Evolutionary conservation across 2,113 vertebrate genomes (phyloP), one percentile per base, ranked within the genome.

Genomic region (Buteo buteo): DNA sequence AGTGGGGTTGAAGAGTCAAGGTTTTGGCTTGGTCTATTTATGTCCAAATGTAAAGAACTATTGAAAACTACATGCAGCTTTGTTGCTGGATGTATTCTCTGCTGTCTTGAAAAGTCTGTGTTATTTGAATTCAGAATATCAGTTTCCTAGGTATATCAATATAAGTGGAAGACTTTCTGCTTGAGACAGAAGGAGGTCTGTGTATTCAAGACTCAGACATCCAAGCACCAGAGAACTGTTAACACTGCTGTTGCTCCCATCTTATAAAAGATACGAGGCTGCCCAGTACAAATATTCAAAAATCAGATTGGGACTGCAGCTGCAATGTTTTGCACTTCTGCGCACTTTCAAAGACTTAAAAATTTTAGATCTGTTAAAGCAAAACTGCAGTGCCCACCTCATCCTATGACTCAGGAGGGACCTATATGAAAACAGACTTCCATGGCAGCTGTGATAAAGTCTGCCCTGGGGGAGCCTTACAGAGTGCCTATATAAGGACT

Each of bases 401-500:
- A 82, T 40, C 29, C 38, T 72, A 16, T 55, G 45, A 19, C 8
- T 84, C n/a, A 19, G n/a, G 17, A 70, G 11, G 7, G 36, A 7
- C 6, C 14, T 13, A 3, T n/a, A 10, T 59, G 42, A 80, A 80
- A 71, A 85, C 0, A 50, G 13, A 65, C 3, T 70, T 78, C 34
- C 18, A 25, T 32, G 17, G 45, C 8, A 71, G 6, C 20, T 83
- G 7, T 65, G 15, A 32, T 26, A 36, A 54, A 61, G 16, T 70
- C 1, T 78, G 1, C 18, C 4, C 13, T 45, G 12, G 7, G 22
- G 8, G 1, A 85, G 4, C 4, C 15, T 52, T 42, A 34, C 26
- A 54, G 16, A 66, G 3, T 54, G 44, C 4, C 4, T 49, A 19
- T 34, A 5, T 28, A 76, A 61, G 40, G 5, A 38, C 25, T 32